These are phyloP conservation scores for Cinara cedri DNA, from an alignment of 2,888 invertebrate species.

Conservation along the genomic window DNA sequence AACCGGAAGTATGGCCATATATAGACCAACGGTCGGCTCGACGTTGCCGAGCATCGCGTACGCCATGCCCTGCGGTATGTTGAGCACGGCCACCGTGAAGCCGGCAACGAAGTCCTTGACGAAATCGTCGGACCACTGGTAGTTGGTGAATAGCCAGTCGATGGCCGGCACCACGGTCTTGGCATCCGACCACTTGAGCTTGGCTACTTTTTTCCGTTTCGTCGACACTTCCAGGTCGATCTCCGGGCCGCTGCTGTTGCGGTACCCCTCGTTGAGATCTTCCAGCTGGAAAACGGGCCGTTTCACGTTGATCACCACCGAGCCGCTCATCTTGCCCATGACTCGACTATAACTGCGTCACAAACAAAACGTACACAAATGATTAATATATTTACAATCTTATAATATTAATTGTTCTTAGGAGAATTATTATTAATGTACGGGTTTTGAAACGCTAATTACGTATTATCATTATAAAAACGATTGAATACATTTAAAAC, in stretches of 20 bases:
- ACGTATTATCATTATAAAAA: too few relatives aligned
- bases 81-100: conserved; percentile 87
- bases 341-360: conserved; percentile 35
- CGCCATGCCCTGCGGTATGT: conserved; percentile 89
- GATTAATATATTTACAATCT: neutral
- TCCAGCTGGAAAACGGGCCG: conserved; percentile 73
- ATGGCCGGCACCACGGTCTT: conserved; percentile 61
- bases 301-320: conserved; percentile 65
- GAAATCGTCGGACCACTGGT: conserved; percentile 63
- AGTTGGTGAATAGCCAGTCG: conserved; percentile 62
- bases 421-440: too few relatives aligned
- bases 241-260: conserved; percentile 59
- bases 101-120: conserved; percentile 79
- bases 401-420: neutral
- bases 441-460: too few relatives aligned
- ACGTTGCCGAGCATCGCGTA: conserved; percentile 78
- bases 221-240: neutral
- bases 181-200: conserved; percentile 49
- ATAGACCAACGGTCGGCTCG: conserved; percentile 77
- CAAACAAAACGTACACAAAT: neutral
- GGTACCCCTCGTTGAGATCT: conserved; percentile 70
- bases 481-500: too few relatives aligned
- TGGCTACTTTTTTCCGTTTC: conserved; percentile 48
- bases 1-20: conserved; percentile 92
- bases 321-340: conserved; percentile 44